phyloP scores from a whole-genome alignment of 2,888 invertebrate species.

The Sclerodermus sp. region DNA sequence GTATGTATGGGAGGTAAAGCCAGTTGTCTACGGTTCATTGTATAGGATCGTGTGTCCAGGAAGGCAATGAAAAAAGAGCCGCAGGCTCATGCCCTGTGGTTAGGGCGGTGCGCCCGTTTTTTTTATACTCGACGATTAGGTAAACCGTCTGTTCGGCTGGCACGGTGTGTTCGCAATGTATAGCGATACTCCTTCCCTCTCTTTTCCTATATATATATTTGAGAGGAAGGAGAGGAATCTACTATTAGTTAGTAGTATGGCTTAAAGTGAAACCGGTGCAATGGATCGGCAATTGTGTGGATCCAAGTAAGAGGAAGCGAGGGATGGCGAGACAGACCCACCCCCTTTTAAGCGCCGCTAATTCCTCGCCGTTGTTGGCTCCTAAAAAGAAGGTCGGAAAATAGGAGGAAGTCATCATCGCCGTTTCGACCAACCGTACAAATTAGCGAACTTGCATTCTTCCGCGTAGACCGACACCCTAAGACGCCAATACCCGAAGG shows the following conservation, averaged over 20 bases:
- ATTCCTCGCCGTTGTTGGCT: conserved; percentile 30
- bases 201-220: too few relatives aligned
- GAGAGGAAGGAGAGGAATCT: too few relatives aligned
- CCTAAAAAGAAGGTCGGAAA: neutral
- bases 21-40: too few relatives aligned
- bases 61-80: conserved; percentile 26
- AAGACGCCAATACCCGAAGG: too few relatives aligned
- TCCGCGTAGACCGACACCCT: too few relatives aligned
- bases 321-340: conserved; percentile 21
- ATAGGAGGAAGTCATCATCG: neutral
- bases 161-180: conserved; percentile 49
- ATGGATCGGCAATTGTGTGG: too few relatives aligned
- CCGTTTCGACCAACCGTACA: too few relatives aligned
- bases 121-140: conserved; percentile 58
- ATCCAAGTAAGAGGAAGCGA: conserved; percentile 24
- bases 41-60: neutral
- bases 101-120: conserved; percentile 54
- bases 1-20: too few relatives aligned
- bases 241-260: conserved; percentile 57
- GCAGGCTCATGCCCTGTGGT: conserved; percentile 54
- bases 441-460: too few relatives aligned
- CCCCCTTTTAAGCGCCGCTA: conserved; percentile 47
- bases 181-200: conserved; percentile 44
- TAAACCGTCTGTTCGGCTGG: conserved; percentile 52
- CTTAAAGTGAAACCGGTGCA: conserved; percentile 42